Conservation (phyloP, 1,140 invertebrate species). For the Papilio dardanus region DNA sequence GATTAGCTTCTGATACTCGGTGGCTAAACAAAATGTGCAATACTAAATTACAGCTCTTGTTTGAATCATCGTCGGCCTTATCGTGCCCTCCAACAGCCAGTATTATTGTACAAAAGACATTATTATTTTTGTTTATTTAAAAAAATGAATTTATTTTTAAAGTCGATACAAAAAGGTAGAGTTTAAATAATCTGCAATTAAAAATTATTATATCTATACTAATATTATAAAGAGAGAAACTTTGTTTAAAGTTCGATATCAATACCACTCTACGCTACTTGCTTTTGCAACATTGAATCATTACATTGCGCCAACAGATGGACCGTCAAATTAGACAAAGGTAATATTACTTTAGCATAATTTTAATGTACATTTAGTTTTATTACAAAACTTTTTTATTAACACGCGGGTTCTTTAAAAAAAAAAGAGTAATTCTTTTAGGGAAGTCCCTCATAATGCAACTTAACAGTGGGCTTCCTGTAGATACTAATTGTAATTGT, state of each 20-base stretch:
- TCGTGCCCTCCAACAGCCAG: not conserved
- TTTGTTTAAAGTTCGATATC: too few species aligned
- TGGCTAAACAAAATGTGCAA: not conserved
- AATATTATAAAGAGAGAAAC: too few species aligned
- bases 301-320: too few species aligned
- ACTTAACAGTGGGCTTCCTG: not conserved
- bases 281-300: too few species aligned
- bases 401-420: not conserved
- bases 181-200: too few species aligned
- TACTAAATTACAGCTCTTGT: not conserved
- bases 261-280: too few species aligned
- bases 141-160: too few species aligned
- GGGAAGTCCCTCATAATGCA: not conserved
- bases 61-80: not conserved
- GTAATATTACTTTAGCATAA: too few species aligned
- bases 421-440: not conserved
- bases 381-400: not conserved
- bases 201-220: too few species aligned
- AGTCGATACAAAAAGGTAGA: too few species aligned
- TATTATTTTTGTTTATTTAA: not conserved
- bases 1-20: not conserved
- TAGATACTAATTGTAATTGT: constrained; percentile 6
- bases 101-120: not conserved
- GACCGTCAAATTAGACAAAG: too few species aligned
- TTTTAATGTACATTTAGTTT: not conserved